phyloP scores from a whole-genome alignment of 2,797 vertebrate species.

The Leptatherina wallacei region DNA sequence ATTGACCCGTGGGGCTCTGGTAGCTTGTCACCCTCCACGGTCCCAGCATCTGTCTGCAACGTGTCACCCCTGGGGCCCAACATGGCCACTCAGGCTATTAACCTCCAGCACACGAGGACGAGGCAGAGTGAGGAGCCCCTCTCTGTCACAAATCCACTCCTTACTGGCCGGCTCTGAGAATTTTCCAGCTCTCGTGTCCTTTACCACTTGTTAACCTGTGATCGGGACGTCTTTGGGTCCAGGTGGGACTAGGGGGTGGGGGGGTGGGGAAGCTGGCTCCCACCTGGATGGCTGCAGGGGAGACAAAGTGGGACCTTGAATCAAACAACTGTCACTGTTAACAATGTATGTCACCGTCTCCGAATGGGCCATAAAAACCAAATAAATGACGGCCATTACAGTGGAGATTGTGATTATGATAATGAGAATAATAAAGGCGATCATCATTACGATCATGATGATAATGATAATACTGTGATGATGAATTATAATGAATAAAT shows the following conservation, averaged over 20 bases:
- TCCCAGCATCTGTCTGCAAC: constrained; percentile 73
- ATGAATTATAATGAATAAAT: constrained; percentile 82
- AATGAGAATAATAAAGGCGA: constrained; percentile 85
- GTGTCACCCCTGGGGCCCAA: constrained; percentile 74
- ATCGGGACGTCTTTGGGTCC: constrained; percentile 3
- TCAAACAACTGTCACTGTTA: constrained; percentile 79
- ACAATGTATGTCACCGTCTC: constrained; percentile 75
- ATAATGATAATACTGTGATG: constrained; percentile 79
- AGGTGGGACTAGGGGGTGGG: constrained; percentile 3
- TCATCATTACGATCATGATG: constrained; percentile 81
- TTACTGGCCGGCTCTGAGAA: background rate
- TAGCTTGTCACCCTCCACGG: constrained; percentile 68
- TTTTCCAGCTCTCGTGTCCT: constrained; percentile 37
- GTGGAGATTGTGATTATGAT: constrained; percentile 83
- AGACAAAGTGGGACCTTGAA: constrained; percentile 77
- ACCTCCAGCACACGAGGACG: constrained; percentile 72
- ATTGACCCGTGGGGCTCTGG: constrained; percentile 66
- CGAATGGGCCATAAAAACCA: constrained; percentile 80
- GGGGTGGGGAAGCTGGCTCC: background rate
- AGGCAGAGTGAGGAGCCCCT: constrained; percentile 64
- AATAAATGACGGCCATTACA: constrained; percentile 80
- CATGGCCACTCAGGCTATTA: constrained; percentile 78
- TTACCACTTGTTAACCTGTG: constrained; percentile 52
- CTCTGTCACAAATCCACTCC: constrained; percentile 66
- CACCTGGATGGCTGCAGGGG: constrained; percentile 60